phyloP scores from a whole-genome alignment of 2,113 vertebrate species.

The Pyrgilauda ruficollis region DNA sequence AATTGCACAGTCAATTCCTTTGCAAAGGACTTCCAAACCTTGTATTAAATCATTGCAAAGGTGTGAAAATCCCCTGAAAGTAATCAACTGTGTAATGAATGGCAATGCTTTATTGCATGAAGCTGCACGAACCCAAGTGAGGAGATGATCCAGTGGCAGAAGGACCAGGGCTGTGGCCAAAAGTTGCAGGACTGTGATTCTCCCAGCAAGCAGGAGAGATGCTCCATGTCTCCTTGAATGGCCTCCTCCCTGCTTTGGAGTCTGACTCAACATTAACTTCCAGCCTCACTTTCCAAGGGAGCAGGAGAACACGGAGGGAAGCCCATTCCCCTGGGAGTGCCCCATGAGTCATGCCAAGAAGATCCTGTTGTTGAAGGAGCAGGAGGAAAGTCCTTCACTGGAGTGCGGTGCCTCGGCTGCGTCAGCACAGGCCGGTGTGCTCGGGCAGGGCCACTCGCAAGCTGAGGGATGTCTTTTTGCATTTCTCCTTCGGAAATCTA shows the following conservation, averaged over 20 bases:
- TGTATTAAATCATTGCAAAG: fast-evolving
- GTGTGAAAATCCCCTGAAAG: background rate
- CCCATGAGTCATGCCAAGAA: fast-evolving
- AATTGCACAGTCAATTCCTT: background rate
- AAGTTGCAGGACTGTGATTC: background rate
- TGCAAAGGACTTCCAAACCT: background rate
- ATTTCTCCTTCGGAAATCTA: background rate
- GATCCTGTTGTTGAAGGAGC: fast-evolving
- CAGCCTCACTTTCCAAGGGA: background rate
- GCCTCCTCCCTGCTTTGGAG: background rate
- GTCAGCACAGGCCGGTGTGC: fast-evolving
- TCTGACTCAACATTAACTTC: background rate
- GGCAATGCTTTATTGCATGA: background rate
- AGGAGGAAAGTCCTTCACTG: background rate
- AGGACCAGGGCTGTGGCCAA: background rate
- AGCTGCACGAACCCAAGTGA: fast-evolving
- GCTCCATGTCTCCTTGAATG: background rate
- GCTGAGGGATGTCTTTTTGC: background rate
- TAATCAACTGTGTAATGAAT: fast-evolving
- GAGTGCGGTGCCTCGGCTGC: fast-evolving
- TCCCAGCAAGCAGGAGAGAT: background rate
- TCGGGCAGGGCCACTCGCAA: fast-evolving
- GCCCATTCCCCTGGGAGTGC: fast-evolving
- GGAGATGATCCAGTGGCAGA: fast-evolving
- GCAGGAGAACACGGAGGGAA: fast-evolving